Evolutionary conservation across 2,888 invertebrate species (phyloP), one percentile per base, ranked within the genome.

Genomic region (Artemia sinica): DNA sequence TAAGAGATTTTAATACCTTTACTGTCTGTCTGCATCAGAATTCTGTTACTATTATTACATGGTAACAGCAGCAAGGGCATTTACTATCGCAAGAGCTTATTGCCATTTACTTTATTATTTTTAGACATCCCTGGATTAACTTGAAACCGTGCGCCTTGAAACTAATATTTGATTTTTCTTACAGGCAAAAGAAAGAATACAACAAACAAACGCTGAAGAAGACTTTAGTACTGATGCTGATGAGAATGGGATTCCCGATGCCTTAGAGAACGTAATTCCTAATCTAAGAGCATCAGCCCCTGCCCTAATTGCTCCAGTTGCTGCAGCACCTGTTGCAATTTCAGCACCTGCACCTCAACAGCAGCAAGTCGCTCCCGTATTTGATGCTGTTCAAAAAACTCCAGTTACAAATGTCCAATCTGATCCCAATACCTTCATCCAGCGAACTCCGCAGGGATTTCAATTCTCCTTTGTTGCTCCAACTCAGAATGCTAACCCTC

Each of bases 181-280:
- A 10, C 63, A 8, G 28, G 63, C 63, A 18, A n/a, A 58, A 58
- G 63, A 58, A 28, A n/a, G 63, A 10, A n/a, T 58, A n/a, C n/a
- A 58, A 28, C 63, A 18, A 13, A 50, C 50, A 9, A 66, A 68
- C 9, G 18, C 52, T 50, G 65, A 65, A 14, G 70, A 70, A 14
- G 70, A 70, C 14, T 66, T 68, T 50, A 68, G 68, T 18, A 70
- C 68, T 11, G 70, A 70, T 49, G 70, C 70, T 50, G 70, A 70
- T 14, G 69, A 70, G 48, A 68, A 70, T 66, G 70, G 70, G 9
- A 65, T 50, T 6, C 70, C 70, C 41, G 70, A 70, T 52, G n/a
- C 66, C 14, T 14, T 66, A n/a, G 41, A 66, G 8, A 67, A 52
- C 0, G 66, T 51, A n/a, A 14, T 50, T 49, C 49, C 69, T 14